A percentile compares a stretch with the other conserved stretches of the same genome.
These are phyloP conservation scores for Aleiodes leptofemur DNA, from an alignment of 2,888 invertebrate species.

Conservation along the genomic window DNA sequence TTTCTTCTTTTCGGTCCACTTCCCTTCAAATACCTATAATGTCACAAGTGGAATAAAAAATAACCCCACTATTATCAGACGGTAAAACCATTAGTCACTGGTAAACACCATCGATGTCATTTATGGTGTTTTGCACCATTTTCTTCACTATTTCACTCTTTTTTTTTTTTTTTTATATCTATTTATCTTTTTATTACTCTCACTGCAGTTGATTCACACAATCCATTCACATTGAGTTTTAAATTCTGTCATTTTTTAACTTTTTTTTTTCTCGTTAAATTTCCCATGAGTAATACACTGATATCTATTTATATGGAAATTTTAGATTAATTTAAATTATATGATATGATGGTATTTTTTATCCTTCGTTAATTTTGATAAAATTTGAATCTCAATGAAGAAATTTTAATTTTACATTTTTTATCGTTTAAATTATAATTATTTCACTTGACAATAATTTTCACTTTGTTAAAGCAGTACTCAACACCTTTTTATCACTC, in stretches of 20 bases:
- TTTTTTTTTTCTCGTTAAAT: neutral
- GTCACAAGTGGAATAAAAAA: conserved; percentile 25
- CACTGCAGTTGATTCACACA: neutral
- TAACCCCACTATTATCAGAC: conserved; percentile 16
- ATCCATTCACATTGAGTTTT: neutral
- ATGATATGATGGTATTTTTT: too few relatives aligned
- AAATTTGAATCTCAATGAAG: too few relatives aligned
- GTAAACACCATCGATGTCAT: conserved; percentile 20
- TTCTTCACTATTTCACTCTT: neutral
- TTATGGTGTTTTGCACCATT: conserved; percentile 24
- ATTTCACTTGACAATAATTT: neutral
- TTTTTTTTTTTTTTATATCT: neutral
- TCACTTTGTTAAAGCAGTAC: neutral
- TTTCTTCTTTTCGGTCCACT: conserved; percentile 12
- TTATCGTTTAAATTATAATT: too few relatives aligned
- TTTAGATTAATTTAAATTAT: too few relatives aligned
- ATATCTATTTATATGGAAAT: too few relatives aligned
- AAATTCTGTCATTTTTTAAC: conserved; percentile 8
- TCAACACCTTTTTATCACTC: neutral
- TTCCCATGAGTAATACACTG: too few relatives aligned
- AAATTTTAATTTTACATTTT: too few relatives aligned
- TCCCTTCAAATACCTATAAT: conserved; percentile 25
- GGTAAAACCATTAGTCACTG: neutral
- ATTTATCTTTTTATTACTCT: neutral
- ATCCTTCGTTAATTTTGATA: too few relatives aligned